These are phyloP conservation scores for Cyprinodon brontotheroides DNA, from an alignment of 2,113 vertebrate species.

Conservation along the genomic window DNA sequence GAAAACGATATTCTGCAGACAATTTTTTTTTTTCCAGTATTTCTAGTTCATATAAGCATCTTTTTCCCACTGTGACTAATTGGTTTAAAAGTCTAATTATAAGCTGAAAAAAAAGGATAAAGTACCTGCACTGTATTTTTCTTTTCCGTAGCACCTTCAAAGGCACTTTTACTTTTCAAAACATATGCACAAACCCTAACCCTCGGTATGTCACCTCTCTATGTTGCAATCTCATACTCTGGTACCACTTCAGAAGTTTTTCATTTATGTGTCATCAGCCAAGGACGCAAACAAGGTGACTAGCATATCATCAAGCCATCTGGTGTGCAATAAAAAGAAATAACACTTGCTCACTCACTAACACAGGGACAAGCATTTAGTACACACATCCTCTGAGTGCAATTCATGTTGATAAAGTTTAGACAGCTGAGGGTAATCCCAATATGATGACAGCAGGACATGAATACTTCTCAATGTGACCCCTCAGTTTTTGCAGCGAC, in stretches of 20 bases:
- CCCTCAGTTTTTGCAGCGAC: conserved; percentile 33
- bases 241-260: conserved; percentile 22
- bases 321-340: conserved; percentile 37
- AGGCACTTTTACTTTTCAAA: neutral
- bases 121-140: neutral
- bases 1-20: no score
- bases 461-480: conserved; percentile 56
- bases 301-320: conserved; percentile 66
- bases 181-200: neutral
- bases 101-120: no score
- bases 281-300: conserved; percentile 69
- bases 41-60: no score
- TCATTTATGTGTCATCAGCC: conserved; percentile 30
- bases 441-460: conserved; percentile 42
- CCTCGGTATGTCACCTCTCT: neutral
- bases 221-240: neutral
- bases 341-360: conserved; percentile 10
- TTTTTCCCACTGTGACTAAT: neutral
- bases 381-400: conserved; percentile 19
- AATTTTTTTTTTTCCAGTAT: no score
- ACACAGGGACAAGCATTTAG: conserved; percentile 23
- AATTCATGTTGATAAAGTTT: conserved; percentile 22
- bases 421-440: conserved; percentile 45
- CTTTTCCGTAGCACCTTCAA: neutral
- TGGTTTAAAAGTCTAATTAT: neutral